phyloP scores from a whole-genome alignment of 2,888 invertebrate genomes.

The Stenodera caucasica region DNA sequence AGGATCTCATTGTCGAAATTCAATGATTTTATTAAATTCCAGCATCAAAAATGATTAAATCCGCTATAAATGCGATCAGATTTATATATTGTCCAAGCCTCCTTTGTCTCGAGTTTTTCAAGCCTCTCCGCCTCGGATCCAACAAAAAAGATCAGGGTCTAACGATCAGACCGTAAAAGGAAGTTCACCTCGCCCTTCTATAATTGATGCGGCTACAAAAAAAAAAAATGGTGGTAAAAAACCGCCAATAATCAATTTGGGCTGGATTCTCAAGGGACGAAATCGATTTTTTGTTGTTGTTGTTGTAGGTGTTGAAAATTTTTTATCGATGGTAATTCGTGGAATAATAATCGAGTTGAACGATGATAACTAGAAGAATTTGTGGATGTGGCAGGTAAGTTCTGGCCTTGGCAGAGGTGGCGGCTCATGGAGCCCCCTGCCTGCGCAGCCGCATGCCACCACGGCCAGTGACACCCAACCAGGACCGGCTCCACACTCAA shows the following conservation, averaged over 20 bases:
- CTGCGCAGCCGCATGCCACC: slow-evolving; percentile 27
- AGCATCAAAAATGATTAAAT: neutral
- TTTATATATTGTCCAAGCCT: neutral
- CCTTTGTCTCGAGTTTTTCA: neutral
- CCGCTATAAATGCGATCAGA: neutral
- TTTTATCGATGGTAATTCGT: neutral
- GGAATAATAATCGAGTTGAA: neutral
- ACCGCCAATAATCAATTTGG: too few species aligned
- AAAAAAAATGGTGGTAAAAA: too few species aligned
- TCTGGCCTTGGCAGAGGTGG: slow-evolving; percentile 31
- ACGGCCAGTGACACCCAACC: slow-evolving; percentile 29
- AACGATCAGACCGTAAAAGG: slow-evolving; percentile 1
- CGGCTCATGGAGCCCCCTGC: slow-evolving; percentile 25
- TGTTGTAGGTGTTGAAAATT: neutral
- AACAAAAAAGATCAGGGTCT: neutral
- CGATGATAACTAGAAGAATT: slow-evolving; percentile 2
- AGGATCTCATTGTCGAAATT: too few species aligned
- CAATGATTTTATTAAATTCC: too few species aligned
- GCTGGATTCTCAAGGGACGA: too few species aligned
- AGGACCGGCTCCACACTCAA: slow-evolving; percentile 9
- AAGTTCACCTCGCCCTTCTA: neutral
- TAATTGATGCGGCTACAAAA: neutral
- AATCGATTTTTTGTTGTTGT: neutral
- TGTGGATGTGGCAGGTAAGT: slow-evolving; percentile 22
- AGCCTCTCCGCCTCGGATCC: neutral